phyloP scores from a whole-genome alignment of 2,797 vertebrate species.

The Bradypus variegatus region DNA sequence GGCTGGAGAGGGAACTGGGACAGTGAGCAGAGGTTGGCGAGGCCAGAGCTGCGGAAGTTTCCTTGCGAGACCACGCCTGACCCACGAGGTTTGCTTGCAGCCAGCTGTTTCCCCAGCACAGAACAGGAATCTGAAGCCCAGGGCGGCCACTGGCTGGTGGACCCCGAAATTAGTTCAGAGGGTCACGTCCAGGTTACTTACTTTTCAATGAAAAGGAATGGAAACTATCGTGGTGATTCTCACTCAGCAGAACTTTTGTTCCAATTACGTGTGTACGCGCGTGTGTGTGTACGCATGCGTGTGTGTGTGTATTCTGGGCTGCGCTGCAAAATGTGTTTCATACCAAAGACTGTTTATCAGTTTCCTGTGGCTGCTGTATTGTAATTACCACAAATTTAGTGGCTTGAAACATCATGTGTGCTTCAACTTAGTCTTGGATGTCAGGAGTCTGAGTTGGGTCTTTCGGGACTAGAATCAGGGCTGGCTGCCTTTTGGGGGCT shows the following conservation, averaged over 20 bases:
- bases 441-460: too few relatives aligned
- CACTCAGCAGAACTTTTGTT: neutral
- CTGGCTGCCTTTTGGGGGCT: fast-evolving
- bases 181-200: neutral
- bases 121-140: fast-evolving
- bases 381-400: too few relatives aligned
- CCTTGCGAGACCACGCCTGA: neutral
- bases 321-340: too few relatives aligned
- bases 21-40: fast-evolving
- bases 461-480: too few relatives aligned
- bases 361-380: neutral
- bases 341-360: too few relatives aligned
- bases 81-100: fast-evolving
- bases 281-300: too few relatives aligned
- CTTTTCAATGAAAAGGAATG: neutral
- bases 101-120: neutral
- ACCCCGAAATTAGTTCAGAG: too few relatives aligned
- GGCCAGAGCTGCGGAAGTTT: too few relatives aligned
- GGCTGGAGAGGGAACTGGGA: neutral
- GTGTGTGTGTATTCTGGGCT: neutral
- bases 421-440: too few relatives aligned
- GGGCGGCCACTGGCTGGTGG: neutral
- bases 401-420: neutral
- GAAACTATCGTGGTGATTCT: neutral
- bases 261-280: neutral